A percentile compares a stretch with the other conserved stretches of the same genome.
These are phyloP conservation scores for Andrena chrysosceles DNA, from an alignment of 2,888 invertebrate genomes.

Conservation along the genomic window DNA sequence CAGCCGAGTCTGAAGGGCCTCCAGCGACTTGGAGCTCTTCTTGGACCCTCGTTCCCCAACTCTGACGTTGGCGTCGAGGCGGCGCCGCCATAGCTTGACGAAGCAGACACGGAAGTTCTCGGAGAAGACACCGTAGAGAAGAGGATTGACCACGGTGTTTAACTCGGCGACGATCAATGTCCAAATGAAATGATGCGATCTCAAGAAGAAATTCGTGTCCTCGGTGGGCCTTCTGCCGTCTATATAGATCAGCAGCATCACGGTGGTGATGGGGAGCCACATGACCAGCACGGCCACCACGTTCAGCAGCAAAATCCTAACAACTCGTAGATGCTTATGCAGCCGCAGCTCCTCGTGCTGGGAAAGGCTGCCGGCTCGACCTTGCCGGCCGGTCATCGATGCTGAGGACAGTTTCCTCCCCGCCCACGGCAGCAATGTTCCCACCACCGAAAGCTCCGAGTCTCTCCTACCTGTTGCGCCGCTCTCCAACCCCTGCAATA, in stretches of 20 bases:
- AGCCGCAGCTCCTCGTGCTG: conserved; percentile 86
- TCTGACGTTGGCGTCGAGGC: conserved; percentile 51
- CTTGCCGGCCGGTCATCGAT: conserved; percentile 80
- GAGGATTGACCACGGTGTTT: conserved; percentile 87
- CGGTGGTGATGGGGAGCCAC: conserved; percentile 87
- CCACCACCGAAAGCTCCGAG: conserved; percentile 85
- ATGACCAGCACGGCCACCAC: conserved; percentile 87
- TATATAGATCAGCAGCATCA: conserved; percentile 86
- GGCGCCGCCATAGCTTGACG: conserved; percentile 83
- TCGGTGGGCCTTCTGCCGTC: conserved; percentile 86
- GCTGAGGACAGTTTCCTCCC: conserved; percentile 84
- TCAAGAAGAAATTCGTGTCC: conserved; percentile 86
- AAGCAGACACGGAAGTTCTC: conserved; percentile 86
- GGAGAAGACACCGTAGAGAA: conserved; percentile 86
- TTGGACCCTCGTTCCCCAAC: conserved; percentile 62
- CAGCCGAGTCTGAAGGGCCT: conserved; percentile 77
- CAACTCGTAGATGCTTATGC: conserved; percentile 86
- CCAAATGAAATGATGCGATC: conserved; percentile 86
- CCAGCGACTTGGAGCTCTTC: conserved; percentile 70
- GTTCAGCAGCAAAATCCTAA: conserved; percentile 86
- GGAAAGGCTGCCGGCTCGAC: conserved; percentile 85
- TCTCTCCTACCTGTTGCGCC: conserved; percentile 81
- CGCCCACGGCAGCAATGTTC: conserved; percentile 85
- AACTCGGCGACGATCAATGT: conserved; percentile 86
- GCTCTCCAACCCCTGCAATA: conserved; percentile 33